Base-by-base conservation (phyloP, 2,113 vertebrate genomes). In the Centropus bengalensis region DNA sequence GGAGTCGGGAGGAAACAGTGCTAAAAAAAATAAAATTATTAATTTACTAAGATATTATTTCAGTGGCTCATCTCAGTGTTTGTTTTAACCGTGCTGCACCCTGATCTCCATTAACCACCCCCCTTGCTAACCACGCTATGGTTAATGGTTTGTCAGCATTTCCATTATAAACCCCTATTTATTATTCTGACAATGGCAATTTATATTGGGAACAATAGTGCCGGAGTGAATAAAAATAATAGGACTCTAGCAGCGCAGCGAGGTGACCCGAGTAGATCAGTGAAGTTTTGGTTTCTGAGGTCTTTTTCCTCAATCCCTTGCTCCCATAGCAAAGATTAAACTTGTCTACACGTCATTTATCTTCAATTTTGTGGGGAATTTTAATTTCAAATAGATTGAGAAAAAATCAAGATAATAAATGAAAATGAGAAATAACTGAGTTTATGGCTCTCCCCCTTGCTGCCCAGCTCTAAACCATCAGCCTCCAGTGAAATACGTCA, bases 171-270 rank as follows among this genome's bases (percentile, higher is more conserved):
- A 54, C 38, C 58, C 55, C 94, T 95, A 94, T 93, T 97, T 94
- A 96, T 93, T 97, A 95, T 97, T 88, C 80, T 97, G 89, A 94
- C 93, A 96, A 85, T 96, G 56, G 93, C 60, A 85, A 94, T 95
- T 97, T 97, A 84, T 97, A 96, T 97, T 92, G 80, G 93, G 96
- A 97, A 97, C 96, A 97, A 97, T 97, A 92, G 94, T 85, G 96
- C 96, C 70, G 1, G 86, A 92, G 88, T 89, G 96, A 94, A 96
- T 95, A 96, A 91, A 95, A 97, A 91, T 92, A 88, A 86, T 82
- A 85, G 66, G 81, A 81, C 68, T 86, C 75, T 55, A 59, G 82
- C 75, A 82, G 78, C 87, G 63, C 91, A 83, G 67, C 1, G 78
- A 94, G 89, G 96, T 96, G 92, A 96, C 96, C 95, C 5, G 58